Conservation (phyloP, 2,113 vertebrate genomes). For the Halichoerus grypus region DNA sequence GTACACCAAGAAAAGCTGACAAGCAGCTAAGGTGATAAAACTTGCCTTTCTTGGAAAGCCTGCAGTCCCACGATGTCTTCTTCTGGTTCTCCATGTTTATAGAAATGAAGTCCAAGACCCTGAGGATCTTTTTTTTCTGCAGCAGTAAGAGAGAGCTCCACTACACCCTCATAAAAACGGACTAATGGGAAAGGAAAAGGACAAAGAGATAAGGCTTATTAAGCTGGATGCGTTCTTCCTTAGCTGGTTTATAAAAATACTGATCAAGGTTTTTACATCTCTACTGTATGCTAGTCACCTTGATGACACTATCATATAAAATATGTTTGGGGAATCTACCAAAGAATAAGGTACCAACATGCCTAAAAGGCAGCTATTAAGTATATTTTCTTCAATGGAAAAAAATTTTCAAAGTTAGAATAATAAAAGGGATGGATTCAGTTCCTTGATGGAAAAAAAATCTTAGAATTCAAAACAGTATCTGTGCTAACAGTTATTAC, state of each 20-base stretch:
- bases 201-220: neutral
- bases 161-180: constrained; percentile 97
- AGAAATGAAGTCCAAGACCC: constrained; percentile 96
- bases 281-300: neutral
- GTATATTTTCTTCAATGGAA: neutral
- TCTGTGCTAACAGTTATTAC: neutral
- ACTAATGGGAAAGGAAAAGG: constrained; percentile 86
- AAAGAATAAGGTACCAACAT: neutral
- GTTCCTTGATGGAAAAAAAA: neutral
- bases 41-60: constrained; percentile 96
- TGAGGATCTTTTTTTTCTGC: constrained; percentile 98
- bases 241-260: neutral
- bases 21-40: neutral
- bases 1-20: neutral
- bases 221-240: neutral
- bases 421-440: neutral
- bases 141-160: constrained; percentile 96
- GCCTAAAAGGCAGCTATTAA: neutral
- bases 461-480: neutral
- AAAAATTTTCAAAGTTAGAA: neutral
- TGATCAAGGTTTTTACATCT: neutral
- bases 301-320: neutral
- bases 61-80: constrained; percentile 94
- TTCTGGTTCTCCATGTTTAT: constrained; percentile 98
- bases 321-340: neutral